phyloP scores from a whole-genome alignment of 2,888 invertebrate species.

The Rhagonycha fulva region DNA sequence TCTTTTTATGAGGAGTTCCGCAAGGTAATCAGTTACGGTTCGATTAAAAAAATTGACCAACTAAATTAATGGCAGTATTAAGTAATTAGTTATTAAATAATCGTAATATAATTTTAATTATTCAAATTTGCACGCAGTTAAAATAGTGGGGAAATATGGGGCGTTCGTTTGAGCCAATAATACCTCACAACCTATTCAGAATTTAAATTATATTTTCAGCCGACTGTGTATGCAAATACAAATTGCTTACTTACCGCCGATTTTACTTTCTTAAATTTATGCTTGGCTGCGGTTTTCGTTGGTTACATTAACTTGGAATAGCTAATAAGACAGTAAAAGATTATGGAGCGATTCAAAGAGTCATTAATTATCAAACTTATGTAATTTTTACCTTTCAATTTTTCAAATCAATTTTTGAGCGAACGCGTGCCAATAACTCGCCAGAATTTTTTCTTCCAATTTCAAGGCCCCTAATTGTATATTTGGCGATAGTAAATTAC shows the following conservation, averaged over 20 bases:
- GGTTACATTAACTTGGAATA: background rate
- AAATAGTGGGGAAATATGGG: background rate
- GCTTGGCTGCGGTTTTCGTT: background rate
- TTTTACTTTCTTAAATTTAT: constrained; percentile 4
- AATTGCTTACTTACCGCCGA: background rate
- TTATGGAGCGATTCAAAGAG: background rate
- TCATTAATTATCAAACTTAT: background rate
- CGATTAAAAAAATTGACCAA: background rate
- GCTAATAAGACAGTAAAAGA: background rate
- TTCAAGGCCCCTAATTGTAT: background rate
- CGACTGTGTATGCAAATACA: background rate
- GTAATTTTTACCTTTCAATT: background rate
- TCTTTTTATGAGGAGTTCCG: background rate
- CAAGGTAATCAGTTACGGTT: background rate
- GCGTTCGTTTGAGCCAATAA: background rate
- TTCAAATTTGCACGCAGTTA: background rate
- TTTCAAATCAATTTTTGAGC: background rate
- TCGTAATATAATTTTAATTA: background rate
- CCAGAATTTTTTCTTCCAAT: background rate
- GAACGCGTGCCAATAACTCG: constrained; percentile 1
- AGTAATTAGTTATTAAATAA: constrained; percentile 4
- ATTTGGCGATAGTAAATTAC: background rate
- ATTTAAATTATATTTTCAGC: background rate
- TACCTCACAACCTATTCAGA: background rate
- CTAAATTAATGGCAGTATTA: background rate